Evolutionary conservation across 2,888 invertebrate genomes (phyloP).

Genomic region (Lottia scabra): DNA sequence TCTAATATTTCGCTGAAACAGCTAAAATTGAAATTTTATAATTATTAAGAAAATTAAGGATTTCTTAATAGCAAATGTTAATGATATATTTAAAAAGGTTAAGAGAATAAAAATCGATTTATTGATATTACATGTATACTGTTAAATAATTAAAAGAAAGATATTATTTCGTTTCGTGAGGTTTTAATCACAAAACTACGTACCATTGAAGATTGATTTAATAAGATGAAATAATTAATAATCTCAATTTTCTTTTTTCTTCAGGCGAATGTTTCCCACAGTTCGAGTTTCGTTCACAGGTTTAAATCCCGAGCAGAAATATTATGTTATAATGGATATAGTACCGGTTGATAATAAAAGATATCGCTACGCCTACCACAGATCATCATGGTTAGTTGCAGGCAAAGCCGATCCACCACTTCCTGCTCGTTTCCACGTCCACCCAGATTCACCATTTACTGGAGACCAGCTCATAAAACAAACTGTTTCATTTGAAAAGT

Average conservation of each 20-base stretch:
- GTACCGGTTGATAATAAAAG: conserved; percentile 96
- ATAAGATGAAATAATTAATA: neutral
- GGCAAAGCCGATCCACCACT: conserved; percentile 96
- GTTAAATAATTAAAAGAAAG: neutral
- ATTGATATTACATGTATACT: neutral
- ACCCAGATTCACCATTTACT: conserved; percentile 95
- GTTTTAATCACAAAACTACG: neutral
- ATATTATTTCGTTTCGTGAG: neutral
- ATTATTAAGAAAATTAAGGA: too few relatives aligned
- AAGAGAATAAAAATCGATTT: neutral
- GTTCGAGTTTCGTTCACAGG: conserved; percentile 91
- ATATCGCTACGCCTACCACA: conserved; percentile 93
- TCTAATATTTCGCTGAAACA: too few relatives aligned
- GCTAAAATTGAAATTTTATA: too few relatives aligned
- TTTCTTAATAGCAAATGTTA: too few relatives aligned
- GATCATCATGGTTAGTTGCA: conserved; percentile 97
- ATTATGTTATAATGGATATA: conserved; percentile 94
- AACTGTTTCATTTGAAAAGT: conserved; percentile 97
- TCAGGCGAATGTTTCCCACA: conserved; percentile 97
- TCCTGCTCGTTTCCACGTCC: conserved; percentile 93
- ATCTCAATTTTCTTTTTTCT: conserved; percentile 18
- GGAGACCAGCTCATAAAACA: conserved; percentile 95
- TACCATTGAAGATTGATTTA: neutral
- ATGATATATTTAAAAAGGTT: neutral
- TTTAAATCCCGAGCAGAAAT: conserved; percentile 75